Conservation (phyloP, 2,113 vertebrate species). For the Thomomys bottae region DNA sequence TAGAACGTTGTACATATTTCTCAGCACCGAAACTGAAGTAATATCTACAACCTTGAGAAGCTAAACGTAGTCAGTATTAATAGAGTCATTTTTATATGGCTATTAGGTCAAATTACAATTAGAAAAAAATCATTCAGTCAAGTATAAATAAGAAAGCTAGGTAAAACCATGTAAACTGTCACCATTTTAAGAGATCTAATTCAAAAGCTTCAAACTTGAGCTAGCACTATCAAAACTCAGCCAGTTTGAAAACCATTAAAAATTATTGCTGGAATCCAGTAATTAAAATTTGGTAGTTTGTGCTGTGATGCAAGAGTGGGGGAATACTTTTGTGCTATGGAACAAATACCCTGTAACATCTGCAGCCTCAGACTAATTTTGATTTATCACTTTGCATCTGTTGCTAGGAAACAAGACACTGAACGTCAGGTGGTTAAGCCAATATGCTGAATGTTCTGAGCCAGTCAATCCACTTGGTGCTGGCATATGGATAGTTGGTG, state of each 20-base stretch:
- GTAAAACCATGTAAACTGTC: constrained; percentile 89
- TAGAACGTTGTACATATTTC: constrained; percentile 80
- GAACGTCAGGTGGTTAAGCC: constrained; percentile 83
- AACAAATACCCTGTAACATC: constrained; percentile 90
- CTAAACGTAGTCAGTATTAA: constrained; percentile 84
- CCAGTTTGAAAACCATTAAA: constrained; percentile 87
- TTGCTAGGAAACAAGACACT: constrained; percentile 86
- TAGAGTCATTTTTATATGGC: constrained; percentile 87
- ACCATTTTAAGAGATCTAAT: constrained; percentile 88
- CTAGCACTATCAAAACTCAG: constrained; percentile 88
- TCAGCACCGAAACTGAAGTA: constrained; percentile 83
- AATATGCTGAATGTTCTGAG: constrained; percentile 78
- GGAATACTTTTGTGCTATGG: constrained; percentile 89
- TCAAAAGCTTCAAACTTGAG: constrained; percentile 87
- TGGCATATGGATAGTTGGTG: constrained; percentile 79
- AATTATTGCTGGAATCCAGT: constrained; percentile 90
- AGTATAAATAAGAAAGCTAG: constrained; percentile 91
- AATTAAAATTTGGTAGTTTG: constrained; percentile 88
- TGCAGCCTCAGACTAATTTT: constrained; percentile 86
- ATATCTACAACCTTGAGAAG: constrained; percentile 83
- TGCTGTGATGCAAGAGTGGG: constrained; percentile 87
- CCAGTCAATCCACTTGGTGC: constrained; percentile 83
- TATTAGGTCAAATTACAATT: constrained; percentile 89
- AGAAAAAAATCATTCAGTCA: constrained; percentile 87
- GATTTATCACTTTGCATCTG: constrained; percentile 84